These are phyloP conservation scores for Watsonalla cultraria DNA, from an alignment of 2,888 invertebrate genomes.

Conservation along the genomic window DNA sequence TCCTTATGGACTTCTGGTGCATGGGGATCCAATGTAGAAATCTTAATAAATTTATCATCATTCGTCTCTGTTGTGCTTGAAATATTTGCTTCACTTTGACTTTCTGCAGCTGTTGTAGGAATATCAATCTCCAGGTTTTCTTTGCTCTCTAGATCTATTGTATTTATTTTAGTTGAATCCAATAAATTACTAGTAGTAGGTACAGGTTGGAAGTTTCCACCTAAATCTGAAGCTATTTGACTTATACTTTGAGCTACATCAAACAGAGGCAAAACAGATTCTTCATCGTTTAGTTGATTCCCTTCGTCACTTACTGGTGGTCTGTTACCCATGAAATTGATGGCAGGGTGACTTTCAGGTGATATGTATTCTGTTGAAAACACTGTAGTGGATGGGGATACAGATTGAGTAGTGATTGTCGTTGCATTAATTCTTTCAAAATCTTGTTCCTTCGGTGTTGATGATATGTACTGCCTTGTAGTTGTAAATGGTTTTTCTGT, in stretches of 20 bases:
- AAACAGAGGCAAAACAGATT: slow-evolving; percentile 48
- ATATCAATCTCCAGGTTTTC: slow-evolving; percentile 65
- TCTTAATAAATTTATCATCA: slow-evolving; percentile 55
- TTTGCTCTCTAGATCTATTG: slow-evolving; percentile 59
- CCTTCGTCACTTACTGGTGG: slow-evolving; percentile 9
- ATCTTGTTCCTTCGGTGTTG: slow-evolving; percentile 29
- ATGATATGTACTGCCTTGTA: slow-evolving; percentile 11
- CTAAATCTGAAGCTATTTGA: slow-evolving; percentile 72
- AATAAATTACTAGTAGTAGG: slow-evolving; percentile 54
- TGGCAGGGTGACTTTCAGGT: slow-evolving; percentile 22
- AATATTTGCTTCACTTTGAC: slow-evolving; percentile 23
- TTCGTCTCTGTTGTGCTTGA: slow-evolving; percentile 21
- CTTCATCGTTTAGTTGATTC: slow-evolving; percentile 27
- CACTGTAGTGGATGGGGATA: slow-evolving; percentile 58
- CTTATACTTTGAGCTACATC: slow-evolving; percentile 72
- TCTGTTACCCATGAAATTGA: slow-evolving; percentile 13
- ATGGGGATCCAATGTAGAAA: slow-evolving; percentile 62
- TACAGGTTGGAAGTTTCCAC: slow-evolving; percentile 51
- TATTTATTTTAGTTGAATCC: slow-evolving; percentile 45
- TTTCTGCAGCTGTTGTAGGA: slow-evolving; percentile 37
- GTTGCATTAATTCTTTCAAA: slow-evolving; percentile 51
- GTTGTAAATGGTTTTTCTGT: slow-evolving; percentile 5
- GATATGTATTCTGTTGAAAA: slow-evolving; percentile 53
- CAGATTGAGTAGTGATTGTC: slow-evolving; percentile 67
- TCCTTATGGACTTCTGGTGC: slow-evolving; percentile 20